A percentile compares a stretch with the other conserved stretches of the same genome.
These are phyloP conservation scores for Pogonocichla stellata DNA, from an alignment of 2,113 vertebrate genomes.

Conservation along the genomic window DNA sequence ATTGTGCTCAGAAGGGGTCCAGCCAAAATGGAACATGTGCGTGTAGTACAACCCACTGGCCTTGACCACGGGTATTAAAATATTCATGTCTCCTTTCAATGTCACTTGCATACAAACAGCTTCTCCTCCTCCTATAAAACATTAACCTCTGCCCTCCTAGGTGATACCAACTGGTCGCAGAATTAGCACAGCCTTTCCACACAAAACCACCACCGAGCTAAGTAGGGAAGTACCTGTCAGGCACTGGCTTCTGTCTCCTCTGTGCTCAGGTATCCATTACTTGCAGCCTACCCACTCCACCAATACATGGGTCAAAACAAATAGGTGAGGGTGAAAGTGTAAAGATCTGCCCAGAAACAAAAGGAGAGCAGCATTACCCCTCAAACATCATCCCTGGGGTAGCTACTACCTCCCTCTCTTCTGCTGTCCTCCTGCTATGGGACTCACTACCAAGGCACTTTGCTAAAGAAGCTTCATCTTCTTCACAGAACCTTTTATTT, in stretches of 20 bases:
- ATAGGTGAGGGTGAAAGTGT: neutral
- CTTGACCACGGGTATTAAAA: conserved; percentile 29
- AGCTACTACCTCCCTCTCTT: neutral
- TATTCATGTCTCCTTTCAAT: conserved; percentile 17
- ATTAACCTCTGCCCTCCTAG: conserved; percentile 45
- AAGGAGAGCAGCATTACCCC: neutral
- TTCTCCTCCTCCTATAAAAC: conserved; percentile 33
- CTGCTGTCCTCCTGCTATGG: neutral
- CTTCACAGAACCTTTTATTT: conserved; percentile 3
- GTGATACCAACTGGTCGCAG: neutral
- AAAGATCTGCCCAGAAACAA: neutral
- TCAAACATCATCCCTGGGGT: neutral
- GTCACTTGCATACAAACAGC: conserved; percentile 18
- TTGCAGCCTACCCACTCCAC: neutral
- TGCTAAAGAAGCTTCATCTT: neutral
- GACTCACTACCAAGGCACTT: neutral
- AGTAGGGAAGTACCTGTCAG: neutral
- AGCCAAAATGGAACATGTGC: neutral
- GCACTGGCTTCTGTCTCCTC: neutral
- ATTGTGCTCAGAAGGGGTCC: neutral
- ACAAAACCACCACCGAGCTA: neutral
- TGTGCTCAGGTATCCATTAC: neutral
- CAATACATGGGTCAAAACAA: neutral
- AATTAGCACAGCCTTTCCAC: neutral
- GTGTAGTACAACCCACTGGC: neutral